Conservation (phyloP, 1,140 invertebrate genomes). For the Zaprionus lachaisei region DNA sequence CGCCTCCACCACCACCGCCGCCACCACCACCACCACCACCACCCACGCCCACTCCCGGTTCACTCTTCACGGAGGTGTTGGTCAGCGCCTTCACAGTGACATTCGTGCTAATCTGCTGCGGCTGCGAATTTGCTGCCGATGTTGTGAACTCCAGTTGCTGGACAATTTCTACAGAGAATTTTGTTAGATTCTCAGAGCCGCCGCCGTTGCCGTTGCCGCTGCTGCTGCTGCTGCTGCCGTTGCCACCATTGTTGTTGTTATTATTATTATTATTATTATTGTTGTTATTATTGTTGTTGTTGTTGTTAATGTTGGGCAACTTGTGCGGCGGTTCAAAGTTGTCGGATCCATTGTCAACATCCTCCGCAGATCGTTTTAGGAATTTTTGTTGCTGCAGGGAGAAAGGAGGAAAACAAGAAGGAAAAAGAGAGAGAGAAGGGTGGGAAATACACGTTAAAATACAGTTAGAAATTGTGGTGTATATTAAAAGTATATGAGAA, state of each 20-base stretch:
- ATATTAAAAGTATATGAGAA: no score
- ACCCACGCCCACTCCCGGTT: constrained; percentile 85
- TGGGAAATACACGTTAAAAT: not conserved
- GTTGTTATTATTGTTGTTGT: constrained; percentile 69
- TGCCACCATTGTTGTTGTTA: constrained; percentile 57
- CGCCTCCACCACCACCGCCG: constrained; percentile 49
- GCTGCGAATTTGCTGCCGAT: constrained; percentile 91
- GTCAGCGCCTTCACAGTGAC: constrained; percentile 95
- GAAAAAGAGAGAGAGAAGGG: constrained; percentile 51
- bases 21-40: constrained; percentile 84
- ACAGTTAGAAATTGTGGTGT: no score
- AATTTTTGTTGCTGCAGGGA: constrained; percentile 91
- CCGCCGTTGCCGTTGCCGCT: constrained; percentile 35
- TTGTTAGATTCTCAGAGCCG: constrained; percentile 88
- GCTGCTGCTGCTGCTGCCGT: constrained; percentile 50
- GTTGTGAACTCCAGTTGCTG: constrained; percentile 95
- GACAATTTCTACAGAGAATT: constrained; percentile 95
- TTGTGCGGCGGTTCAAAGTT: constrained; percentile 90
- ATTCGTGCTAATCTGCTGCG: constrained; percentile 96
- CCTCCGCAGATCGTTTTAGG: constrained; percentile 90
- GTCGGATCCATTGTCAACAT: constrained; percentile 88
- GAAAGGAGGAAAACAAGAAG: constrained; percentile 46
- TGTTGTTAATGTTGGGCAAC: constrained; percentile 89
- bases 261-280: constrained; percentile 62
- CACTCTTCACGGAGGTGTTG: constrained; percentile 92